Evolutionary conservation across 2,888 invertebrate species (phyloP).

Genomic region (Physocephala rufipes): DNA sequence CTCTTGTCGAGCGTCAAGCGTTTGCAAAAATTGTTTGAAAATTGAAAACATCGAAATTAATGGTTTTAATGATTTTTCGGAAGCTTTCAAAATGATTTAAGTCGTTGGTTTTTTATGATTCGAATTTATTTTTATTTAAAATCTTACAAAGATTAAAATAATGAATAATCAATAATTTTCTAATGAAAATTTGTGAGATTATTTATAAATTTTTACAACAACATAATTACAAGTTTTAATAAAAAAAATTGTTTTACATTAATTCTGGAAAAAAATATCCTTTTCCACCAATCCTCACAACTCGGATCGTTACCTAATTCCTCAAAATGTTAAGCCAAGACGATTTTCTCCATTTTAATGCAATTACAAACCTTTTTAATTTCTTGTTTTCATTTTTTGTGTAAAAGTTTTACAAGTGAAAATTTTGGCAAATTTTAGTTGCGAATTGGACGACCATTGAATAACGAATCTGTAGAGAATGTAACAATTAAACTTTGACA

Average conservation of each 20-base stretch:
- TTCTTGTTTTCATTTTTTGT: conserved; percentile 7
- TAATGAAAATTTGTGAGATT: too few relatives aligned
- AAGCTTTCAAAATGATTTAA: neutral
- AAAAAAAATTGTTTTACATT: too few relatives aligned
- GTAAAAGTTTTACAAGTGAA: neutral
- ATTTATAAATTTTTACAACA: too few relatives aligned
- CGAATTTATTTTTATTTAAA: too few relatives aligned
- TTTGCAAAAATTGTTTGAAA: neutral
- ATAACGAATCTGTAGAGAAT: conserved; percentile 15
- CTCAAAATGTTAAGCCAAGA: neutral
- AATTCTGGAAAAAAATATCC: too few relatives aligned
- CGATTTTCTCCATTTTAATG: neutral
- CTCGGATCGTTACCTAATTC: too few relatives aligned
- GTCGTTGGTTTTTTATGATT: too few relatives aligned
- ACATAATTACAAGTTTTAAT: too few relatives aligned
- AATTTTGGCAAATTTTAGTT: conserved; percentile 3
- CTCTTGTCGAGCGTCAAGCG: neutral
- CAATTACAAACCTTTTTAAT: neutral
- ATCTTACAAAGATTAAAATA: too few relatives aligned
- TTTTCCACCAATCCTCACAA: too few relatives aligned
- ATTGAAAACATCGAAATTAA: neutral
- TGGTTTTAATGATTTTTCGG: neutral
- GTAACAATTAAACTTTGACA: conserved; percentile 37
- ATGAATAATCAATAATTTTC: too few relatives aligned
- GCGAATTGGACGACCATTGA: neutral